Conservation (phyloP, 2,113 vertebrate species). For the Apeltes quadracus region DNA sequence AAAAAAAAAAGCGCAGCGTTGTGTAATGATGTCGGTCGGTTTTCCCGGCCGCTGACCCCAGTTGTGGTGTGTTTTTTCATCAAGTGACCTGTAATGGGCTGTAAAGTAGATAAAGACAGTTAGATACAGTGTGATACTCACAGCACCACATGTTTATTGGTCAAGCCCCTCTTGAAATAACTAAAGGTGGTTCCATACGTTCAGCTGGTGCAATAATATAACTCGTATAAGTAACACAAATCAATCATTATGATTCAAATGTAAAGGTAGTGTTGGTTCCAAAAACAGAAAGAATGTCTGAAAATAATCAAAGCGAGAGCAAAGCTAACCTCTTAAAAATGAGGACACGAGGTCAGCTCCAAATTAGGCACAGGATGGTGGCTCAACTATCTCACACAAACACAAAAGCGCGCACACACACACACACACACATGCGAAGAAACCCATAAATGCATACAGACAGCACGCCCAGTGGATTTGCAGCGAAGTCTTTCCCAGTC, state of each 20-base stretch:
- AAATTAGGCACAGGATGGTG: conserved; percentile 36
- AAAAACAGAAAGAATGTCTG: not conserved
- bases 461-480: conserved; percentile 42
- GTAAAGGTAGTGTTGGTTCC: not conserved
- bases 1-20: not conserved
- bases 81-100: conserved; percentile 1
- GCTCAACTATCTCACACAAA: conserved; percentile 18
- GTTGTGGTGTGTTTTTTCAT: conserved; percentile 6
- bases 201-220: not conserved
- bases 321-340: not conserved
- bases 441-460: conserved; percentile 45
- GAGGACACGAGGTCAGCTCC: conserved; percentile 13
- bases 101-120: not conserved
- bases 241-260: not conserved
- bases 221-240: not conserved
- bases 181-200: not conserved
- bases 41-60: not conserved
- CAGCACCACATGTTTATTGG: not conserved
- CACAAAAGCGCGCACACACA: conserved; percentile 13
- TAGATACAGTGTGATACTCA: conserved; percentile 10
- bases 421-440: conserved; percentile 23
- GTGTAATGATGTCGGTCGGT: not conserved
- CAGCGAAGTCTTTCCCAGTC: conserved; percentile 36
- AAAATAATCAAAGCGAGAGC: not conserved
- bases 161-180: conserved; percentile 3